Conservation (phyloP, 2,888 invertebrate species). For the Aricia artaxerxes region DNA sequence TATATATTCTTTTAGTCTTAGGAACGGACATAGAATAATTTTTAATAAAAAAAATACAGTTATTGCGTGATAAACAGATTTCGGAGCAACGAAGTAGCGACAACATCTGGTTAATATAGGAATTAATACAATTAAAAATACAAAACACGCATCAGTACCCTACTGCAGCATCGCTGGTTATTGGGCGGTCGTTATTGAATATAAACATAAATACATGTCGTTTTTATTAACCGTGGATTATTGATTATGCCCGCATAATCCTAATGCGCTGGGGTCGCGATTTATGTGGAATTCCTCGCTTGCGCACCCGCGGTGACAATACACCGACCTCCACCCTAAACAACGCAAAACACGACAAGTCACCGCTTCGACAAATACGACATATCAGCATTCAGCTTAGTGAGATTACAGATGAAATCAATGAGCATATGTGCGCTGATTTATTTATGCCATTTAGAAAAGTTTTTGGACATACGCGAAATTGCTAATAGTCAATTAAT, state of each 20-base stretch:
- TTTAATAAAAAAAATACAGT: too few relatives aligned
- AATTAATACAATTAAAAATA: background rate
- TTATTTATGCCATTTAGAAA: background rate
- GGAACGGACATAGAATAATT: too few relatives aligned
- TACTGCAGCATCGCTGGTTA: background rate
- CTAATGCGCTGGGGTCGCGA: conserved; percentile 33
- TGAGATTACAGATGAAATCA: background rate
- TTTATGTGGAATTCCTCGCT: conserved; percentile 32
- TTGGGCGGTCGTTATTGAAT: conserved; percentile 17
- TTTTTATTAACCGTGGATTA: conserved; percentile 32
- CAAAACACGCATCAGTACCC: background rate
- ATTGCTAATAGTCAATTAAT: background rate
- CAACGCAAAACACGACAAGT: conserved; percentile 26
- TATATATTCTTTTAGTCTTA: too few relatives aligned
- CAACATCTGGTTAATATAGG: background rate
- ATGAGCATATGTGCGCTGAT: background rate
- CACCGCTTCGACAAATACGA: conserved; percentile 19
- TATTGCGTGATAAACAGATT: too few relatives aligned
- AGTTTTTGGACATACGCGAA: background rate
- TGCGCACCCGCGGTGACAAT: conserved; percentile 27
- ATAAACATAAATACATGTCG: conserved; percentile 13
- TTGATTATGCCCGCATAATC: conserved; percentile 43
- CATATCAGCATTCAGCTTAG: background rate
- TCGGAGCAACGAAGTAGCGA: background rate
- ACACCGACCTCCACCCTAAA: conserved; percentile 27